These are phyloP conservation scores for Melanostoma mellinum DNA, from an alignment of 2,888 invertebrate genomes.

Conservation along the genomic window DNA sequence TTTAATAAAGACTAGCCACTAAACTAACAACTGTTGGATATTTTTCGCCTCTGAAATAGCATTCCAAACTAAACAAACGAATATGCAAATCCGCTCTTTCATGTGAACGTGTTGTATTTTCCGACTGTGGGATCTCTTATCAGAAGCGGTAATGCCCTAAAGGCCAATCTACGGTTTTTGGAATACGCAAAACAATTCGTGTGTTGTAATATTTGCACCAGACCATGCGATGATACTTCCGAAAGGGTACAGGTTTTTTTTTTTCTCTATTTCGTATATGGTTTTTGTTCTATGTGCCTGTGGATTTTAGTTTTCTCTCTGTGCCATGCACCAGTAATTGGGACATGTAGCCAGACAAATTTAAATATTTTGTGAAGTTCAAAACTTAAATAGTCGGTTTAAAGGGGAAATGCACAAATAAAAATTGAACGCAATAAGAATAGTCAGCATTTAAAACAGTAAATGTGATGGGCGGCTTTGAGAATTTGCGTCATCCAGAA, in stretches of 20 bases:
- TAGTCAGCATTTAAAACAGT: too few relatives aligned
- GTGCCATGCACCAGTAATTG: neutral
- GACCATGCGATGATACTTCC: slow-evolving; percentile 56
- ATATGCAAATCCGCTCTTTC: slow-evolving; percentile 60
- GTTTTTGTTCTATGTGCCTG: neutral
- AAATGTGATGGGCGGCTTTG: too few relatives aligned
- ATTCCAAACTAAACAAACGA: slow-evolving; percentile 28
- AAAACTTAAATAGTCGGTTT: neutral
- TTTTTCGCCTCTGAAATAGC: slow-evolving; percentile 6
- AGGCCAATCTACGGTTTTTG: slow-evolving; percentile 25
- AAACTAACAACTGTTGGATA: neutral
- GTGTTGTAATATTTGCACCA: slow-evolving; percentile 53
- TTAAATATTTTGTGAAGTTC: neutral
- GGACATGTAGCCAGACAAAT: neutral
- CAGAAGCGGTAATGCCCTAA: slow-evolving; percentile 15
- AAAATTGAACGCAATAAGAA: too few relatives aligned
- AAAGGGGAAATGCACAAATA: too few relatives aligned
- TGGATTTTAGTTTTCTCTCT: neutral
- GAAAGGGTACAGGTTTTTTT: slow-evolving; percentile 14
- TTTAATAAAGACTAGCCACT: slow-evolving; percentile 22
- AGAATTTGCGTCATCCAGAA: too few relatives aligned
- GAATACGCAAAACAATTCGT: slow-evolving; percentile 18
- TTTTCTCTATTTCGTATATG: neutral
- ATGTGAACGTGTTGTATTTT: neutral
- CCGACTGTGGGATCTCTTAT: slow-evolving; percentile 55